Base-by-base conservation (phyloP, 2,888 invertebrate genomes). In the Endotricha flammealis region DNA sequence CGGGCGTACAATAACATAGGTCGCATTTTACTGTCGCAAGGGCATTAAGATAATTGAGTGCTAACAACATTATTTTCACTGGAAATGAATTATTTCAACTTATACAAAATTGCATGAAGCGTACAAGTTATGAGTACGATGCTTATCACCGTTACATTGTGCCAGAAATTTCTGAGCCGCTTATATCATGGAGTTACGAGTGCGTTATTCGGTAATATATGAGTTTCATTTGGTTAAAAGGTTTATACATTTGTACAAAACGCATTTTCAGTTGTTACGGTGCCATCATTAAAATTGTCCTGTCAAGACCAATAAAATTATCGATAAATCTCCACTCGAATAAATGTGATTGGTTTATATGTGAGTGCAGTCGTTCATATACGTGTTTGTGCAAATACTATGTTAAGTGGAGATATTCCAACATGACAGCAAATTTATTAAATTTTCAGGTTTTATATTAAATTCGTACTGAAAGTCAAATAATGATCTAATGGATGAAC, bases 191-290 rank as follows among this genome's bases (percentile, higher is more conserved):
- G 62, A 70, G 70, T 75, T 75, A 72, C 71, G 72, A 74, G 72
- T 74, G 65, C 63, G 74, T 77, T 81, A 80, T 79, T 73, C 73
- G 54, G 69, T 77, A 75, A 80, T 80, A 71, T 75, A 82, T 66
- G 74, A 59, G 53, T 76, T 81, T 83, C 80, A 83, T 83, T 83
- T 80, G 68, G 72, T 77, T 83, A 82, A 83, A 83, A 83, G 83
- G 82, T 75, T 79, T 70, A 70, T 79, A 73, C 66, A 68, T 72
- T 80, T 71, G 59, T 64, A 64, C 63, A 63, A 61, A 74, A 73
- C 62, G 66, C 68, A 65, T 68, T 77, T 70, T 56, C 64, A 63
- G 60, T 62, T 55, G 64, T 62, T 57, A 59, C 56, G 65, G 57
- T 49, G 64, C 68, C 63, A 70, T 73, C 70, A 74, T 78, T 77